phyloP scores from a whole-genome alignment of 2,888 invertebrate species.

The Halocaridina rubra region DNA sequence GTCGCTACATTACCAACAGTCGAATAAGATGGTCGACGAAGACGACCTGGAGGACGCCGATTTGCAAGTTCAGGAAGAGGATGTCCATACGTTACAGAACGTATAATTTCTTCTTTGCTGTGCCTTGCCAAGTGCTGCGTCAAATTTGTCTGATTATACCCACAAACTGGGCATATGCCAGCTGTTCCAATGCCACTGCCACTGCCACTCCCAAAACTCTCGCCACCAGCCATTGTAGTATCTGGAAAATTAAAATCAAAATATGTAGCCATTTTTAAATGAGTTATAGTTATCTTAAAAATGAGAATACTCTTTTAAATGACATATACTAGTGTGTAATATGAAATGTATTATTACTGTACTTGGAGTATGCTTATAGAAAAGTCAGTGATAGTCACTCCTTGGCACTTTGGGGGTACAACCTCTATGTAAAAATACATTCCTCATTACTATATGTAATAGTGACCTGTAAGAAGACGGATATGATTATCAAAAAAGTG shows the following conservation, averaged over 20 bases:
- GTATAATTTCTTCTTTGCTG: slow-evolving; percentile 58
- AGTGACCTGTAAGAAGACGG: too few relatives aligned
- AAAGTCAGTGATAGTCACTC: not conserved
- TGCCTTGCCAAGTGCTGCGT: slow-evolving; percentile 49
- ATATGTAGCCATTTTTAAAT: not conserved
- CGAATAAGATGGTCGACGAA: slow-evolving; percentile 6
- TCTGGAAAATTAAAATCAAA: slow-evolving; percentile 14
- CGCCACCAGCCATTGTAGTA: slow-evolving; percentile 28
- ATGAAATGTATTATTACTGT: not conserved
- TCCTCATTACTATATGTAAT: too few relatives aligned
- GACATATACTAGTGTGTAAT: not conserved
- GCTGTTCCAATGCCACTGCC: slow-evolving; percentile 10
- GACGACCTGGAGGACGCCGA: slow-evolving; percentile 6
- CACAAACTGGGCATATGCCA: slow-evolving; percentile 56
- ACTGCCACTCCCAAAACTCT: slow-evolving; percentile 10
- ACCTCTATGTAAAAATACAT: too few relatives aligned
- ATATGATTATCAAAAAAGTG: too few relatives aligned
- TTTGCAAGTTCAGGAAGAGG: slow-evolving; percentile 26
- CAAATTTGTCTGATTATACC: slow-evolving; percentile 43
- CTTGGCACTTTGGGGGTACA: too few relatives aligned
- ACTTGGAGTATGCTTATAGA: not conserved
- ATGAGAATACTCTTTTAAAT: not conserved
- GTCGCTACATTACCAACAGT: slow-evolving; percentile 15
- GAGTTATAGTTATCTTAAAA: not conserved
- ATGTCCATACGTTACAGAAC: slow-evolving; percentile 39